Evolutionary conservation across 2,797 vertebrate species (phyloP), one percentile per base, ranked within the genome.

Genomic region (Myotis planiceps): DNA sequence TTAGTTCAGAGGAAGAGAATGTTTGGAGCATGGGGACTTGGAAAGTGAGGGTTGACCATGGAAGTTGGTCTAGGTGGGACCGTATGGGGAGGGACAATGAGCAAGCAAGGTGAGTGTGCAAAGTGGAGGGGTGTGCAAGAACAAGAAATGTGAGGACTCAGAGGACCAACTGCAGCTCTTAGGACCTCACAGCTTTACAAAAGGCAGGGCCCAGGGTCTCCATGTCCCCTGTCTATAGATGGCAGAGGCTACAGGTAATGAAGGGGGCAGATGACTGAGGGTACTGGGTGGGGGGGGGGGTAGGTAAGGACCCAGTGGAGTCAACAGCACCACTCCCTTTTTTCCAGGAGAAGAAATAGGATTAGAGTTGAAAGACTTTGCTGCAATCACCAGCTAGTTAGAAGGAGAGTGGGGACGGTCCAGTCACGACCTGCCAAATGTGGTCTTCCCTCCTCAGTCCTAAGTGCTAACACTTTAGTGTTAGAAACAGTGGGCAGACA

Each of bases 281-380:
- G n/a, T 8, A 1, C 12, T 2, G 5, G 6, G 3, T 27, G 8
- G 18, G 2, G 2, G 5, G 23, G n/a, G 32, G 29, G 6, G 16
- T 8, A 34, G 9, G 6, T 9, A 53, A 75, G 45, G 47, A 16
- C 8, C 32, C 53, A 9, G 6, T 13, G 2, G 66, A 74, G 68
- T 19, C 10, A 14, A 27, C 51, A 51, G 39, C 32, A 47, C 39
- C 25, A 39, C 13, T 47, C 34, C 19, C 6, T 45, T 29, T 8
- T 55, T 74, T 18, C 60, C 69, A 88, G 53, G 63, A 9, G 0
- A n/a, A 3, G 37, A 76, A 53, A 21, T 29, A 12, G 53, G 32
- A 27, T 2, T 39, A 47, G 60, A 65, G 23, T 63, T 69, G 34
- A 92, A 81, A 75, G 74, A 5, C 23, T 58, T 2, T 25, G n/a